Base-by-base conservation (phyloP, 2,888 invertebrate species). In the Chymomyza procnemis region DNA sequence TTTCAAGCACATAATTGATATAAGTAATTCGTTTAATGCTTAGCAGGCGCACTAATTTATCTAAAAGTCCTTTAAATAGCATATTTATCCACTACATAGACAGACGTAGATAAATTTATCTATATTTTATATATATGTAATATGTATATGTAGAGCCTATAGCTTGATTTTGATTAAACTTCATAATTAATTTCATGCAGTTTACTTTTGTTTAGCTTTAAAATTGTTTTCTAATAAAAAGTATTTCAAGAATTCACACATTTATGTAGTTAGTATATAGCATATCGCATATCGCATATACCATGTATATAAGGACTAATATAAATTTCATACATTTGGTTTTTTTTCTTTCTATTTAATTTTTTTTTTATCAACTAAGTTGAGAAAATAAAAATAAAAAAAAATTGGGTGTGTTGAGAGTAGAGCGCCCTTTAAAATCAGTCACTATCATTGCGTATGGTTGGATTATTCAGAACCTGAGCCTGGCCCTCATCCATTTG, bases 391-490 rank as follows among this genome's bases (percentile, higher is more conserved):
- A 64, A 61, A 54, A 61, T 16, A 16, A 60, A 60, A 46, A 5
- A 26, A n/a, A 57, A 14, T 30, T 14, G 16, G 18, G 8, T 9
- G 50, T 8, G 50, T 18, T 50, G 26, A 50, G 50, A 18, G 16
- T 16, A 19, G 3, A 16, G 14, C 18, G 50, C 52, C 21, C 3
- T 46, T 52, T 58, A 71, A 80, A 81, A 83, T 89, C 89, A 89
- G 89, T 89, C 89, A 80, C 87, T 86, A 78, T 85, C 78, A 83
- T 88, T 84, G 78, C 76, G 18, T 14, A 18, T 50, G 1, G 50
- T 14, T 50, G 14, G 50, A 6, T 1, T 50, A 50, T 6, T n/a
- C 14, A 50, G 50, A 19, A 9, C 50, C 16, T 19, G 50, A 9
- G 48, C 41, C 47, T 55, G 14, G 47, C 48, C 16, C 56, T 46